Evolutionary conservation across 37 sponge, comb jelly and placozoan genomes (phyloP).

Genomic region (Amphimedon queenslandica): DNA sequence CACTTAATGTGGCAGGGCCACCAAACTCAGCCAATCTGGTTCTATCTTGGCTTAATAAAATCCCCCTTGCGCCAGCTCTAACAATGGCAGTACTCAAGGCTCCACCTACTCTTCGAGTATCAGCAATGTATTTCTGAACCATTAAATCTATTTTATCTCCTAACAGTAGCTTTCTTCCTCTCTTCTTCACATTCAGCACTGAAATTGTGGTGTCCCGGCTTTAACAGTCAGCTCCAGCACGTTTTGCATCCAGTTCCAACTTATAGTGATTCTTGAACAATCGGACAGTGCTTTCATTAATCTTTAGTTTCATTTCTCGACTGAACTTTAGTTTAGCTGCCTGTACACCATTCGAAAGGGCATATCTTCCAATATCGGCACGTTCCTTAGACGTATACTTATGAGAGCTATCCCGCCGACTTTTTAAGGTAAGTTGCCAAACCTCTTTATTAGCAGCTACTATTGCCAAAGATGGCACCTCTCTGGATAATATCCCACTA

Average conservation of each 20-base stretch:
- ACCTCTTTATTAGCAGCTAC: no score
- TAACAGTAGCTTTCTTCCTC: no score
- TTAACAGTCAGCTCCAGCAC: not conserved
- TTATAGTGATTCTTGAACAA: not conserved
- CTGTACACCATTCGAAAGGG: no score
- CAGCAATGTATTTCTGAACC: constrained; percentile 20
- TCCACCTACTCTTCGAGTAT: constrained; percentile 28
- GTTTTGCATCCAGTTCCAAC: not conserved
- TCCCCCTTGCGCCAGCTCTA: constrained; percentile 37
- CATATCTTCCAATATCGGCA: no score
- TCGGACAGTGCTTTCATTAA: constrained; percentile 1
- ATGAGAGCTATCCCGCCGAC: no score
- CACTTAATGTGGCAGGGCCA: constrained; percentile 19
- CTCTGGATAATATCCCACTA: no score
- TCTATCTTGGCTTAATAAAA: constrained; percentile 26
- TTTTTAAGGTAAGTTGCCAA: no score
- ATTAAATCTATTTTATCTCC: constrained; percentile 33
- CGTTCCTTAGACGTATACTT: not conserved
- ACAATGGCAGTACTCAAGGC: constrained; percentile 33
- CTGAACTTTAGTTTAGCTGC: no score
- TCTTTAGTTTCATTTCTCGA: no score
- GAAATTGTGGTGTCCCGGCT: no score
- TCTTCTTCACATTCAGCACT: no score
- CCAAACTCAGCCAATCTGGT: constrained; percentile 24
- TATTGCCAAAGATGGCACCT: no score